Evolutionary conservation across 1,140 invertebrate genomes (phyloP).

Genomic region (Pachyrhynchus sulphureomaculatus): DNA sequence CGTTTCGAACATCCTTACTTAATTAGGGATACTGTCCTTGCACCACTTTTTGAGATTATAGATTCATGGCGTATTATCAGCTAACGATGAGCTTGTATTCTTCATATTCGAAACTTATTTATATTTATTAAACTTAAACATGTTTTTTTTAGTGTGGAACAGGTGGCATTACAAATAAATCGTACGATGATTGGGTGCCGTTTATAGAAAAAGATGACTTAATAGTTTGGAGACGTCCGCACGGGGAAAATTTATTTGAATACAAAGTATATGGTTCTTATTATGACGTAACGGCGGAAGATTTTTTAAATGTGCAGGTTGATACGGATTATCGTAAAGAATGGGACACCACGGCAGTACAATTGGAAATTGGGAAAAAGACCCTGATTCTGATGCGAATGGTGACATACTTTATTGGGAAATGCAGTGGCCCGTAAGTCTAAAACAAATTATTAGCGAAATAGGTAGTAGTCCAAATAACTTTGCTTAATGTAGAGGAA

Average conservation of each 20-base stretch:
- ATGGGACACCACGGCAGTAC: conserved; percentile 79
- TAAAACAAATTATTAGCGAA: too few species aligned
- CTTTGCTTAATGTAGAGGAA: too few species aligned
- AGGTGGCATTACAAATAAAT: conserved; percentile 36
- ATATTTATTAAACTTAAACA: too few species aligned
- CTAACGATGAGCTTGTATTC: too few species aligned
- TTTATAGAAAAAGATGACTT: conserved; percentile 79
- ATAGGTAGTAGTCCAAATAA: too few species aligned
- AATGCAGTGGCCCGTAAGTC: conserved; percentile 78
- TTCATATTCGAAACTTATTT: too few species aligned
- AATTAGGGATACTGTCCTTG: too few species aligned
- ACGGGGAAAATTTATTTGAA: conserved; percentile 67
- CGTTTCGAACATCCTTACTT: too few species aligned
- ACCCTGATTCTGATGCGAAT: conserved; percentile 56
- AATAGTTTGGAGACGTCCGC: conserved; percentile 76
- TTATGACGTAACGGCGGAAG: conserved; percentile 72
- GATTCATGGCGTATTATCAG: too few species aligned
- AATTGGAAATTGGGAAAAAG: conserved; percentile 68
- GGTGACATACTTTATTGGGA: conserved; percentile 85
- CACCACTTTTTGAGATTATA: too few species aligned
- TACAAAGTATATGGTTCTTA: conserved; percentile 88
- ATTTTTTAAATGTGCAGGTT: conserved; percentile 80
- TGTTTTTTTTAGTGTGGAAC: conserved; percentile 21
- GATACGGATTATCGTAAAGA: conserved; percentile 74
- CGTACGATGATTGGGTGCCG: conserved; percentile 67